Percentiles rank a stretch among this genome's conserved stretches.
These are phyloP conservation scores for Cerceris ruficornis DNA, from an alignment of 2,888 invertebrate species.

Conservation along the genomic window DNA sequence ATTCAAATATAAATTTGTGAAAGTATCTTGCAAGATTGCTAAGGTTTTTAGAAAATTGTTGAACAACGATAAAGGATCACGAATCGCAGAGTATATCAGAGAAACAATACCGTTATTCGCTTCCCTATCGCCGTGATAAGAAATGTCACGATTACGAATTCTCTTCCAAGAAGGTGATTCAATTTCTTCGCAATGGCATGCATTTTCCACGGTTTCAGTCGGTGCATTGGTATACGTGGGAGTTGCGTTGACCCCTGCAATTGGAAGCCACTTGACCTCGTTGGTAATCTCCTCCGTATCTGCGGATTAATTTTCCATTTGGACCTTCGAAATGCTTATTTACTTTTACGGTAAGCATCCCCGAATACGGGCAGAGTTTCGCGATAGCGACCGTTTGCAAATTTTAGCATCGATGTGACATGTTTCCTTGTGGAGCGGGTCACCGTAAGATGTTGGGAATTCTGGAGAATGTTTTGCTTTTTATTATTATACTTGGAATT, in stretches of 20 bases:
- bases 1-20: slow-evolving; percentile 11
- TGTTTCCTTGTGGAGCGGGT: too few species aligned
- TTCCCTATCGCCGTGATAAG: slow-evolving; percentile 10
- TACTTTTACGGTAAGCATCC: too few species aligned
- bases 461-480: too few species aligned
- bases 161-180: slow-evolving; percentile 4
- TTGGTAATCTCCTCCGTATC: slow-evolving; percentile 47
- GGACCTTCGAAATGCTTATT: too few species aligned
- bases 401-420: too few species aligned
- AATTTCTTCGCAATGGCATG: slow-evolving; percentile 14
- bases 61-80: slow-evolving; percentile 19
- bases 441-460: too few species aligned
- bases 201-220: slow-evolving; percentile 11
- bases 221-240: slow-evolving; percentile 20
- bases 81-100: slow-evolving; percentile 36
- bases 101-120: slow-evolving; percentile 17
- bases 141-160: slow-evolving; percentile 12
- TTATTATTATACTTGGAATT: too few species aligned
- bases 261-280: slow-evolving; percentile 43
- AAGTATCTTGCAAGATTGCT: slow-evolving; percentile 19
- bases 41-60: slow-evolving; percentile 36
- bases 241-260: slow-evolving; percentile 20
- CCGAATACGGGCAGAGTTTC: too few species aligned
- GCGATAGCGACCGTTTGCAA: too few species aligned
- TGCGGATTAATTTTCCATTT: slow-evolving; percentile 18